Percentiles rank a stretch among this genome's conserved stretches.
phyloP scores from a whole-genome alignment of 2,113 vertebrate genomes.

The Otolemur garnettii region DNA sequence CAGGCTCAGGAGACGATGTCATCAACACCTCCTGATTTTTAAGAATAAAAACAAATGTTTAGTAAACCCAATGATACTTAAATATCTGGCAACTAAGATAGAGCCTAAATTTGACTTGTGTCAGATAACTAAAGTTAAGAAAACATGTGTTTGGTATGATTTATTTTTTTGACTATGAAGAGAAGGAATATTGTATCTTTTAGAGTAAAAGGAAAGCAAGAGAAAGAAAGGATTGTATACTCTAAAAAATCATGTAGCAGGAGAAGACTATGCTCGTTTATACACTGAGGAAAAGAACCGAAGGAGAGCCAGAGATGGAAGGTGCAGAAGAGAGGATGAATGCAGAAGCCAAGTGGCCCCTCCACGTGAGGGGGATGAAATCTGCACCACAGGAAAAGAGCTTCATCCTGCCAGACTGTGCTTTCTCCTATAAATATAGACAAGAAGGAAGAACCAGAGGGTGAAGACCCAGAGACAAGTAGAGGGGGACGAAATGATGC shows the following conservation, averaged over 20 bases:
- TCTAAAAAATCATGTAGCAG: not conserved
- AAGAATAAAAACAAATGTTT: not conserved
- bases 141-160: not conserved
- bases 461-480: not conserved
- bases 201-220: not conserved
- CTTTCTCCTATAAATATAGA: not conserved
- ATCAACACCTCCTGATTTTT: not conserved
- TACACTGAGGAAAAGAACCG: not conserved
- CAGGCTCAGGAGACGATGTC: not conserved
- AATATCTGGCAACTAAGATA: not conserved
- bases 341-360: not conserved
- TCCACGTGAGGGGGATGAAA: not conserved
- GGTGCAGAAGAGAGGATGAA: not conserved
- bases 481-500: not conserved
- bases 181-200: not conserved
- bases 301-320: not conserved
- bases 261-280: not conserved
- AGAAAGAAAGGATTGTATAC: not conserved
- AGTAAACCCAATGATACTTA: not conserved
- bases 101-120: slow-evolving; percentile 36
- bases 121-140: slow-evolving; percentile 5
- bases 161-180: not conserved
- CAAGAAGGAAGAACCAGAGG: not conserved
- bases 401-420: not conserved
- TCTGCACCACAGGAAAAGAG: not conserved